Conservation (phyloP, 2,113 vertebrate genomes). For the Ophiodon elongatus region DNA sequence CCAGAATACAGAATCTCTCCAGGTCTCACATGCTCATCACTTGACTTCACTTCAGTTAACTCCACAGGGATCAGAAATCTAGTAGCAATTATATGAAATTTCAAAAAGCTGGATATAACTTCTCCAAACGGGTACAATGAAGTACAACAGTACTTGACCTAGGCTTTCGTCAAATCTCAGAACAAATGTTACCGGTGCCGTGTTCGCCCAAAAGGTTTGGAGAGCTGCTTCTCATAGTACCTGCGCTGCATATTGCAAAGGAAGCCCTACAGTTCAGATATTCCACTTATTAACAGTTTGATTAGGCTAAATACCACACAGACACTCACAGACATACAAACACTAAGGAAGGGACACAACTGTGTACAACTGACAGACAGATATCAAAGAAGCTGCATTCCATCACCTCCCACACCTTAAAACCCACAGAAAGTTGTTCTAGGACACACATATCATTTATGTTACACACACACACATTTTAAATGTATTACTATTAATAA, state of each 20-base stretch:
- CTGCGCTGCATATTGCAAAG: constrained; percentile 88
- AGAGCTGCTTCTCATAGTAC: constrained; percentile 81
- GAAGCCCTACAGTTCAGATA: constrained; percentile 87
- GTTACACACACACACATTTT: constrained; percentile 75
- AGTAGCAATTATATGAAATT: constrained; percentile 47
- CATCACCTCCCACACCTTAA: constrained; percentile 72
- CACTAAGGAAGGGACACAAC: constrained; percentile 74
- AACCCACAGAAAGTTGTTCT: constrained; percentile 76
- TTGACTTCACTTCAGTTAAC: constrained; percentile 32
- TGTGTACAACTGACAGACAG: constrained; percentile 72
- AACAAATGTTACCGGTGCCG: constrained; percentile 66
- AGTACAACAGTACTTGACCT: constrained; percentile 45
- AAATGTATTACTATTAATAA: constrained; percentile 76
- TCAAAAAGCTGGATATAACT: constrained; percentile 39
- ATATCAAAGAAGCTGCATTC: constrained; percentile 82
- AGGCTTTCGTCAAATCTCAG: constrained; percentile 45
- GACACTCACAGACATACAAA: constrained; percentile 75
- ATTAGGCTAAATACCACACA: constrained; percentile 81
- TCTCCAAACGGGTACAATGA: constrained; percentile 39
- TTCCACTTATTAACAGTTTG: constrained; percentile 80
- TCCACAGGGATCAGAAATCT: constrained; percentile 51
- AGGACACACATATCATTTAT: constrained; percentile 79
- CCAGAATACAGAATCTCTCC: constrained; percentile 17
- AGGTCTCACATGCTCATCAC: constrained; percentile 32
- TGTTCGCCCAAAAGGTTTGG: constrained; percentile 68